Conservation (phyloP, 2,797 vertebrate genomes). For the Dendrocincla tyrannina region DNA sequence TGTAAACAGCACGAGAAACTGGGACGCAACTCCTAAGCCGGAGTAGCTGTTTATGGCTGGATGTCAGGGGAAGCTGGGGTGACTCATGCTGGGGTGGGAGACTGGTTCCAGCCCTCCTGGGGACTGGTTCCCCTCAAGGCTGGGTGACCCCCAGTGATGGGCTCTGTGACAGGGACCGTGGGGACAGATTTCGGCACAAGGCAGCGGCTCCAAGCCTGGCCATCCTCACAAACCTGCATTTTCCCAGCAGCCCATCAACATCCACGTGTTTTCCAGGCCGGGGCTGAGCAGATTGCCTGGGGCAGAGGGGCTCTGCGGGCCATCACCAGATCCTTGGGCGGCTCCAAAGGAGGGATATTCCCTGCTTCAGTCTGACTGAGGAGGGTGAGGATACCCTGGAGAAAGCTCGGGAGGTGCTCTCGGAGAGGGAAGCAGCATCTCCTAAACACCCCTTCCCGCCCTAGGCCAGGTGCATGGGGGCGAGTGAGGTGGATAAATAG, state of each 20-base stretch:
- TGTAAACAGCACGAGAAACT: slow-evolving; percentile 33
- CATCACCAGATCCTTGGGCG: background rate
- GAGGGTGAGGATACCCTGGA: background rate
- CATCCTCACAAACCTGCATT: accelerated
- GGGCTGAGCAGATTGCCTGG: accelerated
- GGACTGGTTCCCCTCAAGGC: background rate
- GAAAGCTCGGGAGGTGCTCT: background rate
- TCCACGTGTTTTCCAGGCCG: accelerated
- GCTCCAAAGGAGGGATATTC: background rate
- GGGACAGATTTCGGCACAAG: background rate
- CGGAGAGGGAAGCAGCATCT: background rate
- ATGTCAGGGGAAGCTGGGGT: background rate
- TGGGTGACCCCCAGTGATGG: accelerated
- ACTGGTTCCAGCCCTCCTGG: background rate
- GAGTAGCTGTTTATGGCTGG: background rate
- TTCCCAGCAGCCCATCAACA: background rate
- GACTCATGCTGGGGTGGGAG: accelerated
- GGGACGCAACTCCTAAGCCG: slow-evolving; percentile 7
- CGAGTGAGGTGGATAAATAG: accelerated
- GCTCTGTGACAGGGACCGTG: background rate
- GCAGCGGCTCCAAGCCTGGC: background rate
- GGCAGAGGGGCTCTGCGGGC: background rate
- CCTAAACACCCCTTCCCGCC: background rate
- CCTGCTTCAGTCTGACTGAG: background rate
- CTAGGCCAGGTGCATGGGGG: background rate